phyloP scores from a whole-genome alignment of 1,140 invertebrate species.

The Thaumatotibia leucotreta region DNA sequence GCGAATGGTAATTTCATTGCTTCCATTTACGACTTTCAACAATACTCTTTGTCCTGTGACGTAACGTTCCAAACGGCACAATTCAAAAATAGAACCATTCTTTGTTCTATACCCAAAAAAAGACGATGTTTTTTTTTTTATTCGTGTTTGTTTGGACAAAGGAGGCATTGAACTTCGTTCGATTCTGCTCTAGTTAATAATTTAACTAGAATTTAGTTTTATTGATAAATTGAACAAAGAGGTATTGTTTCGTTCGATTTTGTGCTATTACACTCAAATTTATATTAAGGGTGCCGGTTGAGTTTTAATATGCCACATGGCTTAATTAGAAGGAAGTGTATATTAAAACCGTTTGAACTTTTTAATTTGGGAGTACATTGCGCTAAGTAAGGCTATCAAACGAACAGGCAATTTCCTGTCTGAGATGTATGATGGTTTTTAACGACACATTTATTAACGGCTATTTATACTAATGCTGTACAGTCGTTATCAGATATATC shows the following conservation, averaged over 20 bases:
- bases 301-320: conserved; percentile 12
- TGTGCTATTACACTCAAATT: conserved; percentile 17
- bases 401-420: conserved; percentile 45
- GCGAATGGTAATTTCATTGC: conserved; percentile 30
- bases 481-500: conserved; percentile 28
- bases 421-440: conserved; percentile 23
- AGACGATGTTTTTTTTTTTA: conserved; percentile 14
- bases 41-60: conserved; percentile 45
- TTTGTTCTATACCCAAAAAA: conserved; percentile 51
- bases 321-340: conserved; percentile 38
- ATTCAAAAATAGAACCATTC: conserved; percentile 60
- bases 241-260: conserved; percentile 37
- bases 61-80: conserved; percentile 37
- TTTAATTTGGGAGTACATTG: conserved; percentile 33
- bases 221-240: conserved; percentile 31
- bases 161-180: conserved; percentile 19
- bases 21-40: conserved; percentile 29
- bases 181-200: conserved; percentile 25
- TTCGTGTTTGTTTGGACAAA: conserved; percentile 17
- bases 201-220: conserved; percentile 43
- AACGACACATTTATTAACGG: conserved; percentile 49
- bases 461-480: conserved; percentile 40
- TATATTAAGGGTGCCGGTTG: neutral
- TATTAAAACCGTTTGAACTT: conserved; percentile 41
- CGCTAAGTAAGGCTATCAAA: conserved; percentile 27